Conservation (phyloP, 2,888 invertebrate genomes). For the Spilarctia lutea region DNA sequence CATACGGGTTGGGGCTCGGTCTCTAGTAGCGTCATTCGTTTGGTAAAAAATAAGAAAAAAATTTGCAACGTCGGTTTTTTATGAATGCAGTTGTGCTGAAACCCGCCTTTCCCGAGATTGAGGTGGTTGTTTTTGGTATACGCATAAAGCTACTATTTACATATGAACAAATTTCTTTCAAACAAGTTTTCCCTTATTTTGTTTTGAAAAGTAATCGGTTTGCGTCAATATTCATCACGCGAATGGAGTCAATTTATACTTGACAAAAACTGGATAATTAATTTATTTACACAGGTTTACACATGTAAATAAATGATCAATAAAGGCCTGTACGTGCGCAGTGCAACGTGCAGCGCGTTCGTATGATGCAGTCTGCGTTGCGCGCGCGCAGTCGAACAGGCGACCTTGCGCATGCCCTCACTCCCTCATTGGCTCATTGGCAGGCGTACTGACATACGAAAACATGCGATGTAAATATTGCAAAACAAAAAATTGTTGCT, state of each 20-base stretch:
- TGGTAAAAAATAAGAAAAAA: too few species aligned
- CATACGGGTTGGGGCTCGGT: too few species aligned
- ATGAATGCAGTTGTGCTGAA: too few species aligned
- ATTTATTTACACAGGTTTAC: not conserved
- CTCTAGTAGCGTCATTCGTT: too few species aligned
- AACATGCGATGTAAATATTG: conserved; percentile 8
- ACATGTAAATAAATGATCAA: conserved; percentile 21
- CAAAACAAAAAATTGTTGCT: conserved; percentile 16
- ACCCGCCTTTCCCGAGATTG: not conserved
- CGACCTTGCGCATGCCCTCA: conserved; percentile 51
- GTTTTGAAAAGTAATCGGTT: too few species aligned
- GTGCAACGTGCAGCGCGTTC: conserved; percentile 52
- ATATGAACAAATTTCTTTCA: too few species aligned
- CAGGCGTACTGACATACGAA: not conserved
- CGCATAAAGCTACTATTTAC: not conserved
- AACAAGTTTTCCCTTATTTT: too few species aligned
- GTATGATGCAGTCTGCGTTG: conserved; percentile 47
- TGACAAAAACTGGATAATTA: not conserved
- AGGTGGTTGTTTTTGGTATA: not conserved
- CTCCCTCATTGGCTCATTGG: conserved; percentile 3
- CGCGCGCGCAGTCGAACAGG: conserved; percentile 33
- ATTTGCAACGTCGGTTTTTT: too few species aligned
- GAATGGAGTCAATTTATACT: too few species aligned
- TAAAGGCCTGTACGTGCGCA: conserved; percentile 30
- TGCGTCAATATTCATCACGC: too few species aligned